A percentile compares a stretch with the other conserved stretches of the same genome.
phyloP scores from a whole-genome alignment of 2,113 vertebrate genomes.

The Echinops telfairi region DNA sequence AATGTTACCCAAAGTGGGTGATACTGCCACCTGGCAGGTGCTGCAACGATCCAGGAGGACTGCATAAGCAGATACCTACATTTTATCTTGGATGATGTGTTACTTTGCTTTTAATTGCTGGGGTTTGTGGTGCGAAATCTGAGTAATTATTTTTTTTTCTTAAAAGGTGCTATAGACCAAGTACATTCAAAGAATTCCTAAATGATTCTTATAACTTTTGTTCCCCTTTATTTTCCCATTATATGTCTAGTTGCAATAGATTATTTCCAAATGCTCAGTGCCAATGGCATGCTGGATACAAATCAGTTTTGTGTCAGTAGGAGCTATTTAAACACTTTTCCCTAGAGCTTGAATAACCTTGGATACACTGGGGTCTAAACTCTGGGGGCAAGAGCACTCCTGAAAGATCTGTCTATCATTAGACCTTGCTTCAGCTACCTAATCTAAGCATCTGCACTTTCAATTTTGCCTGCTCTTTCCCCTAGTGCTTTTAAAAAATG shows the following conservation, averaged over 20 bases:
- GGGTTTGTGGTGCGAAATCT: too few species aligned
- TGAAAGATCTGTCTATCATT: background rate
- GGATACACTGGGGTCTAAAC: slow-evolving; percentile 16
- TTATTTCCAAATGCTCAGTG: slow-evolving; percentile 53
- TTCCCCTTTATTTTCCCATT: background rate
- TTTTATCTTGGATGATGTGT: too few species aligned
- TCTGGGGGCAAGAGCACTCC: background rate
- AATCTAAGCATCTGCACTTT: background rate
- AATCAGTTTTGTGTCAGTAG: slow-evolving; percentile 32
- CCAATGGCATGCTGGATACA: slow-evolving; percentile 18
- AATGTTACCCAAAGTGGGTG: too few species aligned
- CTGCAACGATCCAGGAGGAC: too few species aligned
- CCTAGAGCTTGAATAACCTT: background rate
- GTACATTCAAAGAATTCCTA: too few species aligned
- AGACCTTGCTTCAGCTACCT: slow-evolving; percentile 1
- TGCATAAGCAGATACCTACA: too few species aligned
- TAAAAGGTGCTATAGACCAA: too few species aligned
- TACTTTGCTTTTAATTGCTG: too few species aligned
- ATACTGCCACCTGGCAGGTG: too few species aligned
- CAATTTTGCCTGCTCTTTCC: background rate
- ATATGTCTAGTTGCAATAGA: background rate
- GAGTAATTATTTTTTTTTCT: too few species aligned
- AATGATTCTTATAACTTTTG: background rate
- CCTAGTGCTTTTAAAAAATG: background rate
- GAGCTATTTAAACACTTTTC: slow-evolving; percentile 16